Evolutionary conservation across 2,113 vertebrate genomes (phyloP).

Genomic region (Pangasianodon gigas): DNA sequence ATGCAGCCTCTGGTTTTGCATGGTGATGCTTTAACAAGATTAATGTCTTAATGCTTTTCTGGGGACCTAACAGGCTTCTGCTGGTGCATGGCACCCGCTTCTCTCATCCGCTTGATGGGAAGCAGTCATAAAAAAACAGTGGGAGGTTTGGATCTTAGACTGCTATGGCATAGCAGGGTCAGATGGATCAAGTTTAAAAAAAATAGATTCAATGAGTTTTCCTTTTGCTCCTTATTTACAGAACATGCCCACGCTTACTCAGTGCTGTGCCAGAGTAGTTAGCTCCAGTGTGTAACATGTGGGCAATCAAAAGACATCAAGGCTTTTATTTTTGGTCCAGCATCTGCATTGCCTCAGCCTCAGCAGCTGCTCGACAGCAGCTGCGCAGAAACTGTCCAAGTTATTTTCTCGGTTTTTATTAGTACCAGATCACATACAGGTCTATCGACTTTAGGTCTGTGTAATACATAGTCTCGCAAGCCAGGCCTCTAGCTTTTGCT

Average conservation of each 20-base stretch:
- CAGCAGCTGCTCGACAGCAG: constrained; percentile 63
- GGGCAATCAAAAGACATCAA: constrained; percentile 26
- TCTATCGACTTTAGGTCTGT: not conserved
- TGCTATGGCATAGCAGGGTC: constrained; percentile 54
- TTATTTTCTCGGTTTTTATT: constrained; percentile 26
- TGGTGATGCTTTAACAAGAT: constrained; percentile 65
- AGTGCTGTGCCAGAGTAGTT: constrained; percentile 26
- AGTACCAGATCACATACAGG: constrained; percentile 1
- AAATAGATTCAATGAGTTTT: constrained; percentile 33
- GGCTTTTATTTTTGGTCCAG: constrained; percentile 62
- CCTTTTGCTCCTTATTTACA: not conserved
- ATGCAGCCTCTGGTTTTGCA: constrained; percentile 69
- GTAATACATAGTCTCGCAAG: not conserved
- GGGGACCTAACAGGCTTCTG: constrained; percentile 58
- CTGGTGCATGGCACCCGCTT: constrained; percentile 66
- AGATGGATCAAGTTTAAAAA: constrained; percentile 45
- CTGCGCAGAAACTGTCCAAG: constrained; percentile 42
- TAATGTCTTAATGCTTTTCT: constrained; percentile 63
- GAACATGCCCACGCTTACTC: constrained; percentile 22
- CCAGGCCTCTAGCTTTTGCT: not conserved
- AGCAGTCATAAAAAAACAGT: constrained; percentile 65
- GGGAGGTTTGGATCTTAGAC: constrained; percentile 76
- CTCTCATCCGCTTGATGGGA: constrained; percentile 63
- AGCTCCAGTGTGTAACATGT: constrained; percentile 40
- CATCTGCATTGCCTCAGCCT: constrained; percentile 62